Evolutionary conservation across 2,113 vertebrate species (phyloP), one percentile per base, ranked within the genome.

Genomic region (Antidorcas marsupialis): DNA sequence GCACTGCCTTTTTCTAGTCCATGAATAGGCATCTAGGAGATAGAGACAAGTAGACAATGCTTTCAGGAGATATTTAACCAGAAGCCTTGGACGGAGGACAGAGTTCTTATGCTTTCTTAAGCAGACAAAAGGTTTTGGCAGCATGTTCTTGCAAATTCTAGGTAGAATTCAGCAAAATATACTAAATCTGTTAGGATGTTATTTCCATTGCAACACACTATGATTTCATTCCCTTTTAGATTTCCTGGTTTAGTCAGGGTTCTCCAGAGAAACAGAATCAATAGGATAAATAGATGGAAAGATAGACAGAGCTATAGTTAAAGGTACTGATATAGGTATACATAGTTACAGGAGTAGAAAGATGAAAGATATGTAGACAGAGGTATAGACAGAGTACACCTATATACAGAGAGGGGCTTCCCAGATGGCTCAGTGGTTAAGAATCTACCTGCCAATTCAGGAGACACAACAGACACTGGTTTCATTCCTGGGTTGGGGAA

Each of bases 191-290:
- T 81, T 55, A 87, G 62, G 28, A 74, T 55, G 45, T 5, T 74
- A 92, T 79, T 82, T 84, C 60, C 39, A 89, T 30, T 15, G 47
- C 28, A 79, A 27, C 33, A 89, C 45, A 87, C 55, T 59, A 89
- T 57, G 50, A 62, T 52, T 33, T 17, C 82, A 27, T 74, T 93
- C 55, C 53, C 59, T 91, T 89, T 91, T 36, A 84, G n/a, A 89
- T 90, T 93, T 60, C 43, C 62, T 96, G 8, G 52, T 71, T 98
- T 71, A 19, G 13, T 45, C 33, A 90, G 81, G 5, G 6, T 88
- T 85, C 53, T 95, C 82, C 53, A 94, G 64, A 78, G 60, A 97
- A 97, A 87, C 12, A 62, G 57, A 84, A 84, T 36, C 79, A 78
- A 91, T 15, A 57, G 19, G 2, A 84, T 15, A 74, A 30, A 86